Evolutionary conservation across 2,797 vertebrate genomes (phyloP).

Genomic region (Neopelma chrysocephalum): DNA sequence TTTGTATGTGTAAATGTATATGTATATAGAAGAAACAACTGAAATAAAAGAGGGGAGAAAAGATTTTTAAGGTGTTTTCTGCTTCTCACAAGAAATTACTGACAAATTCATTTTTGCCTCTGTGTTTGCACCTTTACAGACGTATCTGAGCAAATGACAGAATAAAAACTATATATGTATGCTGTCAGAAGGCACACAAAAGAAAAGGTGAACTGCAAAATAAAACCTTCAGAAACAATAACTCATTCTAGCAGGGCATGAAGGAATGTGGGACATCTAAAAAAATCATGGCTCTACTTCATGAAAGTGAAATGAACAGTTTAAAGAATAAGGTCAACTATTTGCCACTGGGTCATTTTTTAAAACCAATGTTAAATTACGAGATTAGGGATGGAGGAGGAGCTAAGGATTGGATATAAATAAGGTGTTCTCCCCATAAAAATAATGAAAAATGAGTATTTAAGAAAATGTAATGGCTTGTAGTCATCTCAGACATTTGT

Average conservation of each 20-base stretch:
- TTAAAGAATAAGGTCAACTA: not conserved
- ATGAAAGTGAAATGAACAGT: not conserved
- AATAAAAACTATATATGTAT: not conserved
- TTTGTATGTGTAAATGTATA: not conserved
- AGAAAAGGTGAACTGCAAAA: not conserved
- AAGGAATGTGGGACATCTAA: not conserved
- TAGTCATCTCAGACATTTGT: not conserved
- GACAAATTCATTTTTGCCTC: not conserved
- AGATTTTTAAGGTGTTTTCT: not conserved
- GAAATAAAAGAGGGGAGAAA: not conserved
- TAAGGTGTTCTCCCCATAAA: not conserved
- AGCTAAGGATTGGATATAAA: not conserved
- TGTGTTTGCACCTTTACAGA: not conserved
- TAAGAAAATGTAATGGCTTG: not conserved
- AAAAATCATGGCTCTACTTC: not conserved
- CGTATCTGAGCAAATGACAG: not conserved
- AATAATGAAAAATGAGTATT: not conserved
- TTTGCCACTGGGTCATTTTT: not conserved
- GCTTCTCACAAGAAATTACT: not conserved
- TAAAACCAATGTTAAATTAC: not conserved
- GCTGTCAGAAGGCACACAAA: not conserved
- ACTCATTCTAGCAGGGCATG: not conserved
- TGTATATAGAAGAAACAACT: not conserved
- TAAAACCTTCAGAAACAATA: not conserved
- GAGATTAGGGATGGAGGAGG: not conserved